Evolutionary conservation across 1,140 invertebrate genomes (phyloP).

Genomic region (Pemphigus obesinymphae): DNA sequence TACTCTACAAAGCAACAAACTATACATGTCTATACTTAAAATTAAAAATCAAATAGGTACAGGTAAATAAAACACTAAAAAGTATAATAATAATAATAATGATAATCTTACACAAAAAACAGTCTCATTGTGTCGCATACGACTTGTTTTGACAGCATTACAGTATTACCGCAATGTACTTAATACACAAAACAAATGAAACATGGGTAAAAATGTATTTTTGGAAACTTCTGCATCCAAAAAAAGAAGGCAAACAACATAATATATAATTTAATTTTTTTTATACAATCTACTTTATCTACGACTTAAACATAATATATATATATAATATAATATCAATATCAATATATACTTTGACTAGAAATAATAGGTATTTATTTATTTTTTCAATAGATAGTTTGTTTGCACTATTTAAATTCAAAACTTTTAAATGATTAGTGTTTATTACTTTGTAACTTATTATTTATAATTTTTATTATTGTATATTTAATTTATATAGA

Average conservation of each 20-base stretch:
- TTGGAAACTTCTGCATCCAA: not conserved
- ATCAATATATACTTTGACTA: conserved; percentile 30
- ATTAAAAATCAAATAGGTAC: not conserved
- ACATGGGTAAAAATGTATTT: conserved; percentile 1
- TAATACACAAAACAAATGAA: conserved; percentile 18
- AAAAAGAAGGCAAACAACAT: conserved; percentile 18
- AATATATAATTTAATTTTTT: not conserved
- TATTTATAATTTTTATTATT: not conserved
- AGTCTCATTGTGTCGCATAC: conserved; percentile 28
- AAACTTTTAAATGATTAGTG: not conserved
- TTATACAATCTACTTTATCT: conserved; percentile 19
- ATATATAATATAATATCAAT: conserved; percentile 26
- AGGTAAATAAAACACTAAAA: not conserved
- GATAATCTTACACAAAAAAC: conserved; percentile 25
- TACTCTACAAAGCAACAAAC: not conserved
- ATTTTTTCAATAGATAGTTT: not conserved
- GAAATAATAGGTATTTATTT: conserved; percentile 32
- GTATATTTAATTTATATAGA: too few species aligned
- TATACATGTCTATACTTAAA: not conserved
- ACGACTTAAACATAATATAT: conserved; percentile 13
- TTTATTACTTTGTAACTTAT: not conserved
- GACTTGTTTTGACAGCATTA: not conserved
- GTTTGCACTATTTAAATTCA: conserved; percentile 2
- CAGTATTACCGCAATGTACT: not conserved
- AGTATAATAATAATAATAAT: not conserved